phyloP scores from a whole-genome alignment of 2,888 invertebrate genomes.

The Agonopterix arenella region DNA sequence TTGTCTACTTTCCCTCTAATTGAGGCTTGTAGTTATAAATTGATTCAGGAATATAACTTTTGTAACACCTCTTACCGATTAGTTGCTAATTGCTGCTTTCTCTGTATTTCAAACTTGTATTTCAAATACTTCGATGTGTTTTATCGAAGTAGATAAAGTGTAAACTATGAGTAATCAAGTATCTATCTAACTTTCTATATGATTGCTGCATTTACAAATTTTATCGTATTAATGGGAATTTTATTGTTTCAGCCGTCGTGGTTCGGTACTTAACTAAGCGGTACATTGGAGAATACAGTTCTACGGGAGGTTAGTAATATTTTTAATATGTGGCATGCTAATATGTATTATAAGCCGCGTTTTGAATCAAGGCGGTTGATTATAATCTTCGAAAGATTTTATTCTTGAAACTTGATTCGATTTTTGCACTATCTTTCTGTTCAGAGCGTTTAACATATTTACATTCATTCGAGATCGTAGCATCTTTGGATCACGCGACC shows the following conservation, averaged over 20 bases:
- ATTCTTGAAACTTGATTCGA: no score
- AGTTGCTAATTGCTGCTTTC: conserved; percentile 68
- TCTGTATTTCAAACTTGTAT: conserved; percentile 46
- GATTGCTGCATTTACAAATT: conserved; percentile 13
- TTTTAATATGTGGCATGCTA: background rate
- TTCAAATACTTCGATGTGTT: conserved; percentile 44
- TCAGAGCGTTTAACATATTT: no score
- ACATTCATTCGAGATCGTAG: no score
- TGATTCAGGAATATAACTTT: conserved; percentile 65
- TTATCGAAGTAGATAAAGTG: conserved; percentile 43
- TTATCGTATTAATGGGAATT: conserved; percentile 1
- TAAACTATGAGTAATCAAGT: conserved; percentile 30
- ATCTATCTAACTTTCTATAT: conserved; percentile 23
- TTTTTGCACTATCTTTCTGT: no score
- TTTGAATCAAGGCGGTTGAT: no score
- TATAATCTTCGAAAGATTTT: no score
- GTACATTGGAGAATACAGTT: conserved; percentile 88
- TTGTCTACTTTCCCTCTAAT: conserved; percentile 70
- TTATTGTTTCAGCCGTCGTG: conserved; percentile 82
- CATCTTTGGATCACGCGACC: no score
- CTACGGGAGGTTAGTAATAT: conserved; percentile 81
- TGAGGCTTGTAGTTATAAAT: conserved; percentile 66
- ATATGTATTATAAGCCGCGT: no score
- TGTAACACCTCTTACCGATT: conserved; percentile 61
- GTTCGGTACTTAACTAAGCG: conserved; percentile 86